Base-by-base conservation (phyloP, 2,797 vertebrate genomes). In the Gobio occitaniae region DNA sequence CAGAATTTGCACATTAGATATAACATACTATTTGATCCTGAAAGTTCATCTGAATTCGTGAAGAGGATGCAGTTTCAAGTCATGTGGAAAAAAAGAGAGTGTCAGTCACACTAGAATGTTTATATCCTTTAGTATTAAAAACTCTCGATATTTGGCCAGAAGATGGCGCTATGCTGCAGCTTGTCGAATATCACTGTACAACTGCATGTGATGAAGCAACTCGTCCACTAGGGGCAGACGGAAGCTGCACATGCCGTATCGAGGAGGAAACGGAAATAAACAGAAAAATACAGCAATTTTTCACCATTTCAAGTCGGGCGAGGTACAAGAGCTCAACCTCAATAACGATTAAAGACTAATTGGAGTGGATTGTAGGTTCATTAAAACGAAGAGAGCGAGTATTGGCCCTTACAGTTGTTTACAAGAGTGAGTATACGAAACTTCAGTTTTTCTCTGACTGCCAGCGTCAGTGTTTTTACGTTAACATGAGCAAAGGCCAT, bases 181-280 rank as follows among this genome's bases (percentile, higher is more conserved):
- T 32, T 52, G 38, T 50, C n/a, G 12, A 38, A 2, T 11, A 7
- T 38, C 9, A 17, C 0, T 16, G 44, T 11, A 15, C 3, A 59
- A 16, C 0, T 3, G 32, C 2, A 2, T 70, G 50, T 41, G 17
- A 54, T 69, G 78, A 41, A 48, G 3, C 19, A 32, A 47, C 25
- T 59, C 11, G 41, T 32, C 83, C 83, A 36, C 66, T 78, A 65
- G 61, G 41, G 79, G 85, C 79, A 77, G 84, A 21, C 54, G 78
- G 54, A 41, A 71, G 70, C 70, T 36, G 80, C 68, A 65, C 68
- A 25, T 54, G 78, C 70, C 61, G 69, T 48, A 44, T 82, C 89
- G 90, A 56, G 78, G 88, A 93, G 94, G 94, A 95, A 95, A 93
- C 95, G 95, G 94, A 95, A 95, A 94, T 90, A 85, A 90, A 85